A percentile compares a stretch with the other conserved stretches of the same genome.
Conservation (phyloP, 2,888 invertebrate species). For the Antitype chi region DNA sequence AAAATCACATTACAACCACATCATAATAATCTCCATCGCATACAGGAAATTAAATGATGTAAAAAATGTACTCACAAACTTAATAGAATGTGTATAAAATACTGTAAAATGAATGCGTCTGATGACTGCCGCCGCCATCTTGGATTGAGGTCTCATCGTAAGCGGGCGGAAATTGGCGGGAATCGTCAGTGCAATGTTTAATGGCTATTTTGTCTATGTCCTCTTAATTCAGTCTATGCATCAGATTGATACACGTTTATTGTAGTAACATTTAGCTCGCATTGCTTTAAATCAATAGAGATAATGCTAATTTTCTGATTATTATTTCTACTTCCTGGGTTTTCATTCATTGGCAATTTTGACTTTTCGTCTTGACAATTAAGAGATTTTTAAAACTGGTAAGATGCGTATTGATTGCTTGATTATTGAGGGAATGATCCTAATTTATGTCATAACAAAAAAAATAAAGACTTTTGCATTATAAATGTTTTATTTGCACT, state of each 20-base stretch:
- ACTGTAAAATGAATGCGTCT: conserved; percentile 61
- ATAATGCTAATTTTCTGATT: not conserved
- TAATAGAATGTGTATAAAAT: conserved; percentile 61
- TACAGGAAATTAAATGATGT: conserved; percentile 65
- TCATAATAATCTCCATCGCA: conserved; percentile 54
- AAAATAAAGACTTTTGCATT: not conserved
- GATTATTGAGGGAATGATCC: not conserved
- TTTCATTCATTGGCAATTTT: not conserved
- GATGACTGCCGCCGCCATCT: conserved; percentile 61
- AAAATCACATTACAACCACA: conserved; percentile 55
- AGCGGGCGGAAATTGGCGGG: conserved; percentile 55
- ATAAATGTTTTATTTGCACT: not conserved
- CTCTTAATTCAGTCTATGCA: not conserved
- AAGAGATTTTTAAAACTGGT: not conserved
- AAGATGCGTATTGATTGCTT: no score
- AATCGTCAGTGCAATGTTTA: conserved; percentile 21
- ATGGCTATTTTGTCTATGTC: conserved; percentile 22
- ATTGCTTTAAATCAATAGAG: not conserved
- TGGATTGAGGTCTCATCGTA: conserved; percentile 48
- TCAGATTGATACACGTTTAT: conserved; percentile 8
- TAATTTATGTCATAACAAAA: not conserved
- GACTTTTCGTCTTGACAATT: not conserved
- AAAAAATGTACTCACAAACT: conserved; percentile 62
- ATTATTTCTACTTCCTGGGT: not conserved
- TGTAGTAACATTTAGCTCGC: not conserved